Evolutionary conservation across 2,113 vertebrate genomes (phyloP).

Genomic region (Rhombomys opimus): DNA sequence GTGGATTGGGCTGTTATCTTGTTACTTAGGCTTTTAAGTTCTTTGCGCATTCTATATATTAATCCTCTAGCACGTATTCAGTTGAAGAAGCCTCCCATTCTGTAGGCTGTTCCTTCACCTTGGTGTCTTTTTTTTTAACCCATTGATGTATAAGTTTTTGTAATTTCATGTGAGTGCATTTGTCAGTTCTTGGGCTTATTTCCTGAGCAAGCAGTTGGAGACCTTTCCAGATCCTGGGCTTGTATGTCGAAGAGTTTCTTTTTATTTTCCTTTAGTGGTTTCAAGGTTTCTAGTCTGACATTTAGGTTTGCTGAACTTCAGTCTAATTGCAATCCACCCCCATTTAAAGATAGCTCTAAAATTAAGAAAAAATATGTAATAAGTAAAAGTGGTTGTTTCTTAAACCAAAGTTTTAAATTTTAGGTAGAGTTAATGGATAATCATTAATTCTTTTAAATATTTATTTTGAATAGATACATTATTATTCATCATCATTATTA

Average conservation of each 20-base stretch:
- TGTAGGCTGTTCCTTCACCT: background rate
- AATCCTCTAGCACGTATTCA: background rate
- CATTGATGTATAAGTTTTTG: background rate
- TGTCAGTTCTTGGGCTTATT: background rate
- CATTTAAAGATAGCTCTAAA: background rate
- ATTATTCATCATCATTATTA: too few relatives aligned
- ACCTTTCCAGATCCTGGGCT: background rate
- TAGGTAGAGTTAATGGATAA: background rate
- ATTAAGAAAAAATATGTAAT: background rate
- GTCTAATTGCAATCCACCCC: background rate
- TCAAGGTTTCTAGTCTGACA: background rate
- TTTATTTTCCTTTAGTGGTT: background rate
- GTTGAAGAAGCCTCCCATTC: background rate
- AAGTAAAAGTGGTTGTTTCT: background rate
- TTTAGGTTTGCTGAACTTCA: background rate
- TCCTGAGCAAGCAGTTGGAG: background rate
- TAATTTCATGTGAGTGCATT: background rate
- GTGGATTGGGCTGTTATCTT: background rate
- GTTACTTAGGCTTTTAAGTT: background rate
- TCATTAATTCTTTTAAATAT: background rate
- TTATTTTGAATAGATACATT: background rate
- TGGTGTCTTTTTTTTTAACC: too few relatives aligned
- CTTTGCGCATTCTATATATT: background rate
- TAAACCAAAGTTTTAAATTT: background rate
- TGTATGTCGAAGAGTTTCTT: background rate